Conservation (phyloP, 2,888 invertebrate species). For the Branchipolynoe longqiensis region DNA sequence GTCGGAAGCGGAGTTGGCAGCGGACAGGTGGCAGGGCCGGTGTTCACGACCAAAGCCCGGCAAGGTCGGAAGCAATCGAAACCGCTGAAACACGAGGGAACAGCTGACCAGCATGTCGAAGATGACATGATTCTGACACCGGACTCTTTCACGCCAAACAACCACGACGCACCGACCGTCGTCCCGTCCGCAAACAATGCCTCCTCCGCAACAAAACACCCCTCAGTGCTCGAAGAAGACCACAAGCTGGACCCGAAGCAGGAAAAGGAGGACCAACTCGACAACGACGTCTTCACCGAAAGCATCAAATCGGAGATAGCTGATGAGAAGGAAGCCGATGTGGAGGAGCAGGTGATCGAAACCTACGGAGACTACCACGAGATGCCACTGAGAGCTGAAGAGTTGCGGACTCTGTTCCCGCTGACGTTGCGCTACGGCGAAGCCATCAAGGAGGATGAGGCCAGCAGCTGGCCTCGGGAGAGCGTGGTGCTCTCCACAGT, state of each 20-base stretch:
- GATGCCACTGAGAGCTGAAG: slow-evolving; percentile 9
- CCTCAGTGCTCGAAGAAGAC: background rate
- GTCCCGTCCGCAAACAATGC: background rate
- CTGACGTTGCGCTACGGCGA: slow-evolving; percentile 37
- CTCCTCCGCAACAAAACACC: background rate
- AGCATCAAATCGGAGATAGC: slow-evolving; percentile 33
- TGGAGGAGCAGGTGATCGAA: slow-evolving; percentile 4
- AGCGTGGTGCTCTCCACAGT: slow-evolving; percentile 49
- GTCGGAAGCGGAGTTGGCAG: background rate
- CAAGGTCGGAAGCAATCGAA: slow-evolving; percentile 34
- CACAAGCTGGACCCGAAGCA: background rate
- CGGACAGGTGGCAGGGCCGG: background rate
- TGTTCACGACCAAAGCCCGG: slow-evolving; percentile 35
- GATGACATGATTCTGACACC: slow-evolving; percentile 33
- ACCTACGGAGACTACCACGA: slow-evolving; percentile 11
- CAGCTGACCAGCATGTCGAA: background rate
- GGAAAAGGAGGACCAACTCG: slow-evolving; percentile 22
- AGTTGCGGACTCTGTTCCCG: slow-evolving; percentile 39
- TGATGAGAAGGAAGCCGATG: slow-evolving; percentile 19
- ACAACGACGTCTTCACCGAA: background rate
- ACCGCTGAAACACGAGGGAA: slow-evolving; percentile 42
- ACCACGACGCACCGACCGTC: background rate
- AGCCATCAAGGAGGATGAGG: background rate
- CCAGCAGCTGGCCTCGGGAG: background rate
- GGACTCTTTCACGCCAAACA: slow-evolving; percentile 10